Evolutionary conservation across 1,140 invertebrate species (phyloP).

Genomic region (Halesus radiatus): DNA sequence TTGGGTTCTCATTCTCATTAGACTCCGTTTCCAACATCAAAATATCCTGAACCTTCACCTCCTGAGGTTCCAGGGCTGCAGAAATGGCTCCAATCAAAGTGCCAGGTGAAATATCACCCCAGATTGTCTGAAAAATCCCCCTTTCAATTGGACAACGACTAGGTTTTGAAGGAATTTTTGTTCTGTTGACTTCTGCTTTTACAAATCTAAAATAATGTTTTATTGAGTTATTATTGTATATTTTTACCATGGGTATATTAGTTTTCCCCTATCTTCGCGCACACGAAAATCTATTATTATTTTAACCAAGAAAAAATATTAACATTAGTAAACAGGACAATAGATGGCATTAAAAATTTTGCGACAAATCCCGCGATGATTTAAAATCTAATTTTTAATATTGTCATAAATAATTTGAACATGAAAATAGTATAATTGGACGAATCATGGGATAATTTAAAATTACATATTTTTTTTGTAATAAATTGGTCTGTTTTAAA

Average conservation of each 20-base stretch:
- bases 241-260: no score
- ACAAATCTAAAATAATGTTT: slow-evolving; percentile 10
- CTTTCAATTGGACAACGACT: slow-evolving; percentile 74
- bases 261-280: no score
- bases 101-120: slow-evolving; percentile 72
- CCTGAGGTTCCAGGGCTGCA: slow-evolving; percentile 71
- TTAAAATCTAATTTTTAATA: no score
- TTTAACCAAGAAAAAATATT: no score
- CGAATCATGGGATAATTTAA: no score
- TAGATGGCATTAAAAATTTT: not conserved
- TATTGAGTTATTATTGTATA: no score
- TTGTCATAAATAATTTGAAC: no score
- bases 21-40: not conserved
- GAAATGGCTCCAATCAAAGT: slow-evolving; percentile 72
- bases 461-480: no score
- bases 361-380: not conserved
- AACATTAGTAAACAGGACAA: not conserved
- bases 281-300: no score
- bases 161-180: slow-evolving; percentile 41
- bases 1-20: not conserved
- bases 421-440: no score
- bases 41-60: slow-evolving; percentile 62
- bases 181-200: slow-evolving; percentile 24
- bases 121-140: slow-evolving; percentile 72
- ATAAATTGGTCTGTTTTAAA: no score